A percentile compares a stretch with the other conserved stretches of the same genome.
These are phyloP conservation scores for Phalangium opilio DNA, from an alignment of 2,888 invertebrate genomes.

Conservation along the genomic window DNA sequence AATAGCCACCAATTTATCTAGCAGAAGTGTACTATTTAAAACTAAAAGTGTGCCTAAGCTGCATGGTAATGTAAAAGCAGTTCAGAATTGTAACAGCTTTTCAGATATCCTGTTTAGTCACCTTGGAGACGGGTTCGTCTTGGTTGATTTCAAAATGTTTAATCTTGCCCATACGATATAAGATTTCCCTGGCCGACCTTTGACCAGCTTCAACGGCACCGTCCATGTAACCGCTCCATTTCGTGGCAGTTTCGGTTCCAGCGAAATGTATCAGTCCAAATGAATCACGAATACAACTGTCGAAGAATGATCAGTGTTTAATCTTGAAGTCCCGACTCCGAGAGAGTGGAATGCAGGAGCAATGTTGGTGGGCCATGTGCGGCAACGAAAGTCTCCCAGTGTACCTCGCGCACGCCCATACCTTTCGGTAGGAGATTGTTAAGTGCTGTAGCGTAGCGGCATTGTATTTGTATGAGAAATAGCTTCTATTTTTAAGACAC, in stretches of 20 bases:
- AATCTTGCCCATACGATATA: conserved; percentile 23
- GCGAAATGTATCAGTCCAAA: conserved; percentile 24
- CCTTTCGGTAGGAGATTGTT: too few species aligned
- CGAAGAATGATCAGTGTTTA: too few species aligned
- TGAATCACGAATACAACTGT: conserved; percentile 26
- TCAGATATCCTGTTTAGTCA: conserved; percentile 1
- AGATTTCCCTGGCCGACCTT: conserved; percentile 23
- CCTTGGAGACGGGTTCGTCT: conserved; percentile 22
- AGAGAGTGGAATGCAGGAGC: too few species aligned
- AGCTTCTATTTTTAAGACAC: too few species aligned
- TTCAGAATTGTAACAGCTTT: background rate
- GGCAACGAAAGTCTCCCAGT: too few species aligned
- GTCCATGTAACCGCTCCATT: conserved; percentile 25
- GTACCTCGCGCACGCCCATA: too few species aligned
- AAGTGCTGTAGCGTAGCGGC: too few species aligned
- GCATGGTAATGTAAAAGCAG: background rate
- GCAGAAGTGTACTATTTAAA: background rate
- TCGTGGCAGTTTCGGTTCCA: conserved; percentile 23
- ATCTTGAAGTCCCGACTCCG: too few species aligned
- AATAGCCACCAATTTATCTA: too few species aligned
- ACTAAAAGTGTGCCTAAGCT: background rate
- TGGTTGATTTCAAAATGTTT: conserved; percentile 23
- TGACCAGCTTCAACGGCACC: conserved; percentile 23
- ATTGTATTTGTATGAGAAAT: too few species aligned
- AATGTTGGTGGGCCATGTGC: too few species aligned